Percentiles rank a stretch among this genome's conserved stretches.
Conservation (phyloP, 1,140 invertebrate genomes). For the Micrasema minimum region DNA sequence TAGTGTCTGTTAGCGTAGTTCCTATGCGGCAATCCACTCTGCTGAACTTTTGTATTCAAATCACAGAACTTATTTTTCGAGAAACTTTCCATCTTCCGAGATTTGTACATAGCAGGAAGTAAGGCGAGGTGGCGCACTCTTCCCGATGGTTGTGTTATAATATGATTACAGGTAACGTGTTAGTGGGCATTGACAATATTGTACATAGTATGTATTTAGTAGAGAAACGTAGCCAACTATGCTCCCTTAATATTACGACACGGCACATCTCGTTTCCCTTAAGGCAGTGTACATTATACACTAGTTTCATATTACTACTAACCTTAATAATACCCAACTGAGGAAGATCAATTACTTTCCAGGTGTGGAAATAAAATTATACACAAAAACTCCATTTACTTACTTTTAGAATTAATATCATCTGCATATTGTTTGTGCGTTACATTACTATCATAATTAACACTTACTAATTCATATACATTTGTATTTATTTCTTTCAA, state of each 20-base stretch:
- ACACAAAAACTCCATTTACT: conserved; percentile 35
- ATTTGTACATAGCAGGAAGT: conserved; percentile 5
- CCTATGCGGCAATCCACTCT: conserved; percentile 20
- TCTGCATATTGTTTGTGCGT: background rate
- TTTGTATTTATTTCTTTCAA: too few relatives aligned
- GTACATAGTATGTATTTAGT: conserved; percentile 49
- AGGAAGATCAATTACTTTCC: conserved; percentile 34
- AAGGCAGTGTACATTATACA: conserved; percentile 5
- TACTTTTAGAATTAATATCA: conserved; percentile 17
- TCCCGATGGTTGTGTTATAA: conserved; percentile 53
- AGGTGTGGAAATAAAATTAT: conserved; percentile 36
- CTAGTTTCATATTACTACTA: too few relatives aligned
- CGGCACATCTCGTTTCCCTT: conserved; percentile 7
- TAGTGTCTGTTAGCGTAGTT: conserved; percentile 14
- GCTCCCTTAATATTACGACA: conserved; percentile 1
- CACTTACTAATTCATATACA: too few relatives aligned
- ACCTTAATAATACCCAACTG: background rate
- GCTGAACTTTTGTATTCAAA: conserved; percentile 32
- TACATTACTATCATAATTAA: too few relatives aligned
- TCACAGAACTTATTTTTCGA: conserved; percentile 39
- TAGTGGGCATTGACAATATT: conserved; percentile 53
- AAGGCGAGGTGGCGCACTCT: conserved; percentile 36
- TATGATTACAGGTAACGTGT: conserved; percentile 47
- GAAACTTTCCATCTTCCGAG: conserved; percentile 36
- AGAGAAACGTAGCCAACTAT: conserved; percentile 38